A percentile compares a stretch with the other conserved stretches of the same genome.
Conservation (phyloP, 2,888 invertebrate genomes). For the Drosophila vallismaia region DNA sequence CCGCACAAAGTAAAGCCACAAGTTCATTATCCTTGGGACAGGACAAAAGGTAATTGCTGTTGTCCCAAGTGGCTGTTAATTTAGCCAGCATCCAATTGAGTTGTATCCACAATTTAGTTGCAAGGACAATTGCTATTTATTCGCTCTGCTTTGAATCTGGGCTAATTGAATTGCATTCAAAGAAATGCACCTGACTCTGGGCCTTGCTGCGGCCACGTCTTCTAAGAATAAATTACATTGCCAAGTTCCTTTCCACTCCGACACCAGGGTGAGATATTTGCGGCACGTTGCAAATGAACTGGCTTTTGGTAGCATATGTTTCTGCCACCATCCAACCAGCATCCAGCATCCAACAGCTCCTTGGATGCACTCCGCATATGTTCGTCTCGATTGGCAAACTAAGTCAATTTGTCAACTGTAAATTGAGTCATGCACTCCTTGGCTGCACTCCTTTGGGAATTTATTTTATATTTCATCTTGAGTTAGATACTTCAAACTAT, state of each 20-base stretch:
- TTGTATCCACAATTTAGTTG: conserved; percentile 58
- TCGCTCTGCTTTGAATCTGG: conserved; percentile 40
- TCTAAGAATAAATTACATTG: conserved; percentile 47
- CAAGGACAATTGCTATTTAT: conserved; percentile 67
- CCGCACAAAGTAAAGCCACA: neutral
- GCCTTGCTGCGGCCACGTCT: conserved; percentile 14
- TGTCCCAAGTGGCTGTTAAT: conserved; percentile 52
- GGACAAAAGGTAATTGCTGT: conserved; percentile 28
- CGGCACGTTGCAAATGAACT: conserved; percentile 47
- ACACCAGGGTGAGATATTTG: conserved; percentile 12
- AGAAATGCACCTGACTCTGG: conserved; percentile 51
- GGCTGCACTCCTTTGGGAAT: conserved; percentile 33
- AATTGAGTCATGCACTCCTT: conserved; percentile 69
- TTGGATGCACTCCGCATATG: conserved; percentile 59
- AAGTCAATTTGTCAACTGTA: conserved; percentile 55
- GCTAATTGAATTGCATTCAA: conserved; percentile 71
- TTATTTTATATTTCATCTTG: conserved; percentile 30
- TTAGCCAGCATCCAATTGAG: conserved; percentile 38
- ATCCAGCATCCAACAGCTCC: neutral
- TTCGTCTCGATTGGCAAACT: conserved; percentile 56
- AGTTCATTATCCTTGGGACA: conserved; percentile 38
- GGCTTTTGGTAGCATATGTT: conserved; percentile 44
- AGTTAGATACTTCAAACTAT: conserved; percentile 34
- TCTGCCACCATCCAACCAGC: conserved; percentile 3
- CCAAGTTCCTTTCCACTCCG: conserved; percentile 8